These are phyloP conservation scores for Cossypha heuglini DNA, from an alignment of 2,797 vertebrate species.

Conservation along the genomic window DNA sequence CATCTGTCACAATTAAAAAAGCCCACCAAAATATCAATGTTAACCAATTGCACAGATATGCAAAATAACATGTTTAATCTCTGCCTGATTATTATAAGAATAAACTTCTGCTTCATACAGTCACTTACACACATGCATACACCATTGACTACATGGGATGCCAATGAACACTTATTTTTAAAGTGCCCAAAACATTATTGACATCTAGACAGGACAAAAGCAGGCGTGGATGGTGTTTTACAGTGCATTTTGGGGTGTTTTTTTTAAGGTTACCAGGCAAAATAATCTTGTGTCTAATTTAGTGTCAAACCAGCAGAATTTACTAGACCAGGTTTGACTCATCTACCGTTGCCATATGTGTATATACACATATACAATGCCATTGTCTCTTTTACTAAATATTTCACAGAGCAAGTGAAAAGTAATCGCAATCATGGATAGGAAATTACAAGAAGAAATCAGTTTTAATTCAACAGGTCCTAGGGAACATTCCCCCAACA, in stretches of 20 bases:
- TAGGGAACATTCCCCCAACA: not conserved
- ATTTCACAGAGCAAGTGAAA: not conserved
- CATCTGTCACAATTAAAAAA: not conserved
- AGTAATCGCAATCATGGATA: not conserved
- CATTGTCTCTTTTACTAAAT: not conserved
- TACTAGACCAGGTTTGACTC: not conserved
- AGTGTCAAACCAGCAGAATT: not conserved
- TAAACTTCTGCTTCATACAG: not conserved
- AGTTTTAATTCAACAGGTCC: not conserved
- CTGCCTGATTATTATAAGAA: not conserved
- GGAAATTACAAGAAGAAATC: not conserved
- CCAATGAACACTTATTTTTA: not conserved
- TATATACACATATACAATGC: not conserved
- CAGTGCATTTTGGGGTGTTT: not conserved
- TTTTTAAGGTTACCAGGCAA: not conserved
- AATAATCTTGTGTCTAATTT: not conserved
- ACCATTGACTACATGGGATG: not conserved
- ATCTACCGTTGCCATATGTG: not conserved
- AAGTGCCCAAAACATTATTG: not conserved
- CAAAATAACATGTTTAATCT: not conserved
- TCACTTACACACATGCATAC: not conserved
- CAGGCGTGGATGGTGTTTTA: not conserved
- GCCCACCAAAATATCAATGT: fast-evolving
- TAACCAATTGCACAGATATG: not conserved
- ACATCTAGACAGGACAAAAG: not conserved